Percentiles rank a stretch among this genome's conserved stretches.
phyloP scores from a whole-genome alignment of 2,797 vertebrate genomes.

The Chrosomus eos region DNA sequence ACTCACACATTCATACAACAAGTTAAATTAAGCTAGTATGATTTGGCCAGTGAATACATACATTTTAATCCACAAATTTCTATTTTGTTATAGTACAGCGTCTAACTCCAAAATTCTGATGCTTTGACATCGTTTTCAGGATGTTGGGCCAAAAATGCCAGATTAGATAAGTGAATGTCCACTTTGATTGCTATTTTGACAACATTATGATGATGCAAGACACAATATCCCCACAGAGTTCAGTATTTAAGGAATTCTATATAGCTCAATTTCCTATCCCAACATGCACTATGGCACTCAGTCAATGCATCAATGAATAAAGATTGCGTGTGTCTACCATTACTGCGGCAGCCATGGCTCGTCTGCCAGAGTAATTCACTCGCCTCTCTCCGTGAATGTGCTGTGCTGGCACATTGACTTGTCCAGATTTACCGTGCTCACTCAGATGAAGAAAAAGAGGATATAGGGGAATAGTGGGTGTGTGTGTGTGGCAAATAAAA shows the following conservation, averaged over 20 bases:
- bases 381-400: conserved; percentile 66
- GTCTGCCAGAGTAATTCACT: conserved; percentile 61
- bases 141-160: not conserved
- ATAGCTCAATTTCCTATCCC: conserved; percentile 43
- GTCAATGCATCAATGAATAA: conserved; percentile 42
- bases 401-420: conserved; percentile 72
- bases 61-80: too few relatives aligned
- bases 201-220: not conserved
- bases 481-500: conserved; percentile 6
- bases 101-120: not conserved
- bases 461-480: conserved; percentile 53
- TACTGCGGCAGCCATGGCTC: conserved; percentile 57
- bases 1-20: too few relatives aligned
- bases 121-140: not conserved
- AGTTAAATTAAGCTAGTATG: too few relatives aligned
- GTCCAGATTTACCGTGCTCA: conserved; percentile 78
- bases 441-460: conserved; percentile 75
- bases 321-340: conserved; percentile 48
- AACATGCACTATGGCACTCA: conserved; percentile 32
- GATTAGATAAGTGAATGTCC: not conserved
- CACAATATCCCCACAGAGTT: not conserved
- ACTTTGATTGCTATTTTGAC: conserved; percentile 6
- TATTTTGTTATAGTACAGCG: not conserved
- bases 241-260: conserved; percentile 14
- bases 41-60: not conserved